Evolutionary conservation across 2,888 invertebrate genomes (phyloP).

Genomic region (Ormyrus nitidulus): DNA sequence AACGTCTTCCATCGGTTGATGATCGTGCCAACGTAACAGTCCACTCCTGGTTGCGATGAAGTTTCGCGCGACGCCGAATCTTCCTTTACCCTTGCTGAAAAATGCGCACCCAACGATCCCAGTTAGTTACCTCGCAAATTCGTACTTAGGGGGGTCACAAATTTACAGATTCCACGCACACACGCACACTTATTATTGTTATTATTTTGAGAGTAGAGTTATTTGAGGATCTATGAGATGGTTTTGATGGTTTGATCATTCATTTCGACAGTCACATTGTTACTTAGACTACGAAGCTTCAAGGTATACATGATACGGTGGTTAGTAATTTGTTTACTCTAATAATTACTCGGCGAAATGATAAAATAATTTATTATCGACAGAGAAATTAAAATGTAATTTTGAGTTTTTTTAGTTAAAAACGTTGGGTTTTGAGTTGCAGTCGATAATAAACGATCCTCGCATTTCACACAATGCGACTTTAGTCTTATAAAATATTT

Average conservation of each 20-base stretch:
- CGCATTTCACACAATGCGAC: neutral
- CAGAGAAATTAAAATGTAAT: neutral
- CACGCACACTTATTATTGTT: too few species aligned
- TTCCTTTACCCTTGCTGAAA: constrained; percentile 91
- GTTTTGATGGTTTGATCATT: neutral
- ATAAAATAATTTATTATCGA: neutral
- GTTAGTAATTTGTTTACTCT: constrained; percentile 27
- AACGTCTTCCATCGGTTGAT: constrained; percentile 78
- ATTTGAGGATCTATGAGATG: neutral
- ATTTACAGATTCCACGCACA: too few species aligned
- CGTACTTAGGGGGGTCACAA: too few species aligned
- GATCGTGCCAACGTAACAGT: constrained; percentile 91
- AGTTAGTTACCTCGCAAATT: constrained; percentile 8
- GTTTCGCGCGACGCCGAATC: constrained; percentile 89
- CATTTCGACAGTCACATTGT: neutral
- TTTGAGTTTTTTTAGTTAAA: too few species aligned
- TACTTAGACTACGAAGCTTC: neutral
- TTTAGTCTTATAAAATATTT: neutral
- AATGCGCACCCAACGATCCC: constrained; percentile 59
- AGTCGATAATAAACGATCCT: neutral
- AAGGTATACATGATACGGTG: neutral
- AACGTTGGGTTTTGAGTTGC: too few species aligned
- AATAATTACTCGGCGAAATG: constrained; percentile 15
- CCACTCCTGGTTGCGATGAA: constrained; percentile 95
- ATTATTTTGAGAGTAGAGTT: too few species aligned